Conservation (phyloP, 2,888 invertebrate genomes). For the Biston stratarius region DNA sequence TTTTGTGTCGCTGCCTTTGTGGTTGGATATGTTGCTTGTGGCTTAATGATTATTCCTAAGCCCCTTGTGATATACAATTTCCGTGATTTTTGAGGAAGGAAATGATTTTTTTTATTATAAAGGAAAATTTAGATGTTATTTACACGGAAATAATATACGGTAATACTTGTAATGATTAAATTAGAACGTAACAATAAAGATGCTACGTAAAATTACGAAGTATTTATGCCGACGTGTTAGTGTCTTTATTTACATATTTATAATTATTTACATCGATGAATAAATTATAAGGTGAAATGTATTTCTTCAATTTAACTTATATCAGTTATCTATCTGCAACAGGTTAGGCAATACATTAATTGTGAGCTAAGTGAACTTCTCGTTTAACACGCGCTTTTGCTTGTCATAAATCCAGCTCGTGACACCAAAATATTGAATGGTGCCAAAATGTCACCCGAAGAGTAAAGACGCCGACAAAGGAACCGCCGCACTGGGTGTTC, state of each 20-base stretch:
- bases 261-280: too few relatives aligned
- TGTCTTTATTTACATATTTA: too few relatives aligned
- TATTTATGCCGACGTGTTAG: too few relatives aligned
- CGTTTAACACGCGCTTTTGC: constrained; percentile 70
- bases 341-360: too few relatives aligned
- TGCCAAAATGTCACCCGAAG: constrained; percentile 85
- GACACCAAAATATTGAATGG: constrained; percentile 85
- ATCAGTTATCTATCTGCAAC: too few relatives aligned
- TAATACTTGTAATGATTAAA: too few relatives aligned
- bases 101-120: constrained; percentile 14
- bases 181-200: too few relatives aligned
- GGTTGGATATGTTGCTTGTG: constrained; percentile 67
- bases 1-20: constrained; percentile 72
- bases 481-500: constrained; percentile 84
- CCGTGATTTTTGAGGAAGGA: constrained; percentile 36
- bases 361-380: constrained; percentile 45
- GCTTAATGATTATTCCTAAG: constrained; percentile 59
- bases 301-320: too few relatives aligned
- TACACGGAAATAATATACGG: background rate
- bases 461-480: constrained; percentile 83
- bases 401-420: constrained; percentile 83
- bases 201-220: too few relatives aligned
- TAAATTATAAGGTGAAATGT: too few relatives aligned
- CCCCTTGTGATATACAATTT: constrained; percentile 42
- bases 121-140: constrained; percentile 9